Percentiles rank a stretch among this genome's conserved stretches.
Conservation (phyloP, 2,888 invertebrate genomes). For the Automeris io region DNA sequence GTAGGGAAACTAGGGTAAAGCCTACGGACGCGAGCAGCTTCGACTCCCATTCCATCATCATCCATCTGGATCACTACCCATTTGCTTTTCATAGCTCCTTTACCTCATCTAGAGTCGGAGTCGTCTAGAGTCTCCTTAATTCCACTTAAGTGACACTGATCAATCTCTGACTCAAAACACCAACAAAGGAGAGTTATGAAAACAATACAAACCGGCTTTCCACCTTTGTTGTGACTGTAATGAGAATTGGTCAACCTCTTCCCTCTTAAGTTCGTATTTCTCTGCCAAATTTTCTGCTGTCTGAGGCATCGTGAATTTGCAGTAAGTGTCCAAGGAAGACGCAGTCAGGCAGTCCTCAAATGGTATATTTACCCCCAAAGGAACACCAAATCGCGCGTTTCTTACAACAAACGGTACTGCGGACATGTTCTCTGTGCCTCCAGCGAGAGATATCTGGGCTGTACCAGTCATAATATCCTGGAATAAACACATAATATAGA, state of each 20-base stretch:
- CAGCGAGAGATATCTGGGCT: constrained; percentile 90
- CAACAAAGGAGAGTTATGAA: background rate
- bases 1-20: too few species aligned
- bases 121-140: too few species aligned
- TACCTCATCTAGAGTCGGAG: too few species aligned
- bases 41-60: too few species aligned
- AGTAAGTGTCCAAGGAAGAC: constrained; percentile 89
- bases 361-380: constrained; percentile 83
- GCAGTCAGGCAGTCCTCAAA: constrained; percentile 87
- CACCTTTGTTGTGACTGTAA: constrained; percentile 90
- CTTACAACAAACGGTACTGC: constrained; percentile 90
- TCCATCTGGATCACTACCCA: too few species aligned
- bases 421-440: constrained; percentile 97
- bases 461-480: constrained; percentile 91
- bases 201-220: constrained; percentile 93
- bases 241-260: constrained; percentile 91
- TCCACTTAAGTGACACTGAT: too few species aligned
- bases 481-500: too few species aligned
- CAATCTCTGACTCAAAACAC: too few species aligned
- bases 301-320: constrained; percentile 95
- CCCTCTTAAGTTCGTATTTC: constrained; percentile 85
- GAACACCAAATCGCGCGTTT: constrained; percentile 90
- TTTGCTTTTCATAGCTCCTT: too few species aligned
- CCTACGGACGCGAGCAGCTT: too few species aligned
- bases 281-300: constrained; percentile 95